These are phyloP conservation scores for Paramuricea clavata DNA, from an alignment of 92 coral and sea anemone species.

Conservation along the genomic window DNA sequence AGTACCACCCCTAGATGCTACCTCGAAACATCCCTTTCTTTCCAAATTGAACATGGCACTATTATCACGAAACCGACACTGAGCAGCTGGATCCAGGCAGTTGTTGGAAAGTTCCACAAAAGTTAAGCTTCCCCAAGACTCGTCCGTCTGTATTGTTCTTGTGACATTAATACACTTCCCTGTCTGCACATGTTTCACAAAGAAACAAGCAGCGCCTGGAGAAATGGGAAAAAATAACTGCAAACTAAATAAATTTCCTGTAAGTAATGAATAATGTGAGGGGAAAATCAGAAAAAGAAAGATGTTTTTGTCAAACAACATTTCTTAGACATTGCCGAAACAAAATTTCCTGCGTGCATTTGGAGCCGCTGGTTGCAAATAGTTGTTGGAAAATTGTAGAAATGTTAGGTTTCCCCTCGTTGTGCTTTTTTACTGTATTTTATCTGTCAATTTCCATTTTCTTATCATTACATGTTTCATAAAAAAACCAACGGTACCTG, in stretches of 20 bases:
- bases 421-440: too few species aligned
- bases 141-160: not conserved
- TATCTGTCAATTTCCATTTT: too few species aligned
- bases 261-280: not conserved
- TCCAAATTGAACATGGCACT: not conserved
- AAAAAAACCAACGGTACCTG: too few species aligned
- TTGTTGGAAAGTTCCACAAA: not conserved
- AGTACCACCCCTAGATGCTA: not conserved
- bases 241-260: too few species aligned
- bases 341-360: too few species aligned
- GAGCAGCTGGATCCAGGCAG: constrained; percentile 23
- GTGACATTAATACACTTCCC: not conserved
- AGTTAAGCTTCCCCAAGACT: not conserved
- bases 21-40: not conserved
- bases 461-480: too few species aligned
- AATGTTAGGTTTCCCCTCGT: too few species aligned
- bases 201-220: not conserved
- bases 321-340: too few species aligned
- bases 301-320: too few species aligned
- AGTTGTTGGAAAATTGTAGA: too few species aligned
- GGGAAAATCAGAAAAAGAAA: too few species aligned
- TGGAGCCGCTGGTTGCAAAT: too few species aligned
- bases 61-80: constrained; percentile 20
- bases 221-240: not conserved
- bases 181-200: not conserved